Evolutionary conservation across 2,797 vertebrate genomes (phyloP).

Genomic region (Sebastolobus alascanus): DNA sequence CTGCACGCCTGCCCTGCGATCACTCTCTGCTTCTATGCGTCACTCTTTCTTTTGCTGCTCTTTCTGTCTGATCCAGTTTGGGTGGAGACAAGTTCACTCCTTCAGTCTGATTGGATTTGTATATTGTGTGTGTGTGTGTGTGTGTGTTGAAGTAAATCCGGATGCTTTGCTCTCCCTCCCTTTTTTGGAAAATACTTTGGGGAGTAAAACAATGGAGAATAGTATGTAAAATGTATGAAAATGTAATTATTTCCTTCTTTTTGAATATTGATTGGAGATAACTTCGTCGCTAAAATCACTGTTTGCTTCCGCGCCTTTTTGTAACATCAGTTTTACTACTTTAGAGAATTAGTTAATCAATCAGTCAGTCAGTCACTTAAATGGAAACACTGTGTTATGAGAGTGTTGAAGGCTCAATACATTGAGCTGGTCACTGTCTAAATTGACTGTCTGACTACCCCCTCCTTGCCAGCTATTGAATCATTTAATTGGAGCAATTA

Average conservation of each 20-base stretch:
- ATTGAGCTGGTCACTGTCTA: slow-evolving; percentile 61
- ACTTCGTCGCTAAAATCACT: slow-evolving; percentile 1
- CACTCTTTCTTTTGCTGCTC: slow-evolving; percentile 72
- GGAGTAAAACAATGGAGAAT: slow-evolving; percentile 42
- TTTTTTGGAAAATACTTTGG: slow-evolving; percentile 61
- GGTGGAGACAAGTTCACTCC: slow-evolving; percentile 72
- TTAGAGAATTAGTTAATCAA: slow-evolving; percentile 56
- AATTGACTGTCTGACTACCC: slow-evolving; percentile 59
- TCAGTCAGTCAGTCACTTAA: slow-evolving; percentile 64
- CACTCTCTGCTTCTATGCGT: slow-evolving; percentile 69
- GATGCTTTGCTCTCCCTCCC: slow-evolving; percentile 24
- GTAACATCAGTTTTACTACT: slow-evolving; percentile 33
- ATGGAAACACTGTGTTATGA: slow-evolving; percentile 42
- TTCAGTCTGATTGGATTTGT: slow-evolving; percentile 76
- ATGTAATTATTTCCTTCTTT: background rate
- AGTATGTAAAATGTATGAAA: slow-evolving; percentile 28
- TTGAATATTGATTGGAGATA: background rate
- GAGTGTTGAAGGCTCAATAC: slow-evolving; percentile 64
- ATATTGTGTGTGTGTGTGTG: slow-evolving; percentile 35
- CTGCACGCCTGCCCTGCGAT: slow-evolving; percentile 58
- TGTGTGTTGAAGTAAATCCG: slow-evolving; percentile 45
- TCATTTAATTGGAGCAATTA: slow-evolving; percentile 84
- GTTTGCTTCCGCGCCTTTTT: slow-evolving; percentile 17
- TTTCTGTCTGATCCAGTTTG: slow-evolving; percentile 75
- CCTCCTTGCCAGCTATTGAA: slow-evolving; percentile 74